These are phyloP conservation scores for Branchipolynoe longqiensis DNA, from an alignment of 2,888 invertebrate genomes.

Conservation along the genomic window DNA sequence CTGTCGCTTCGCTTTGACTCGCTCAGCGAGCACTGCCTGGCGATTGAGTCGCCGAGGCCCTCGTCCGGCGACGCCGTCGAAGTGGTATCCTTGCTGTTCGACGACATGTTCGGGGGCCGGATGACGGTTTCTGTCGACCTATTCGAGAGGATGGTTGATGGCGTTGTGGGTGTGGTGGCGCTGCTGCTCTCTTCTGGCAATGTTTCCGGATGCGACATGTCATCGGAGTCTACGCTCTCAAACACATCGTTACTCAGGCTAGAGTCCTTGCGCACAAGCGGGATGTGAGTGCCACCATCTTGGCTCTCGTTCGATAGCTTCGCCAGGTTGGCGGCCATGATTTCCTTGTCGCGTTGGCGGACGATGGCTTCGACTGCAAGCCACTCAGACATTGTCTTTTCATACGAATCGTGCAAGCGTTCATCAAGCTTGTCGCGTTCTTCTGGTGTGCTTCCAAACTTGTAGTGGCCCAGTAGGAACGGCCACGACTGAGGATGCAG, in stretches of 20 bases:
- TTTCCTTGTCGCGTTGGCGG: conserved; percentile 83
- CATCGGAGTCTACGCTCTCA: conserved; percentile 80
- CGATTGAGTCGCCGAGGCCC: conserved; percentile 76
- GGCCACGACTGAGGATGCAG: conserved; percentile 88
- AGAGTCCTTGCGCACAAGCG: conserved; percentile 81
- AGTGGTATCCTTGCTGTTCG: conserved; percentile 68
- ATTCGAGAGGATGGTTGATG: conserved; percentile 55
- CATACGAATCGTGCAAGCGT: conserved; percentile 87
- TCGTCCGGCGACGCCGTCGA: conserved; percentile 74
- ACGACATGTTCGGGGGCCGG: conserved; percentile 7
- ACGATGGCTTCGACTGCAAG: conserved; percentile 96
- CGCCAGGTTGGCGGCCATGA: conserved; percentile 91
- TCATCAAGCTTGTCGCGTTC: conserved; percentile 76
- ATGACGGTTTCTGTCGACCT: neutral
- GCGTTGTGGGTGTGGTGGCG: conserved; percentile 76
- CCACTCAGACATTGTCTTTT: conserved; percentile 97
- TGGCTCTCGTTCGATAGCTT: conserved; percentile 88
- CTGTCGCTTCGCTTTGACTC: conserved; percentile 67
- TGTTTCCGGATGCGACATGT: conserved; percentile 66
- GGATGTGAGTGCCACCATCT: conserved; percentile 69
- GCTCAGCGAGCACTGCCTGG: conserved; percentile 57
- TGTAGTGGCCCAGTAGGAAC: conserved; percentile 92
- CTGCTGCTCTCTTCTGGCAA: conserved; percentile 68
- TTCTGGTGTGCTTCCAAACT: conserved; percentile 85
- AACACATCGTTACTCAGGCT: conserved; percentile 83